A percentile compares a stretch with the other conserved stretches of the same genome.
Conservation (phyloP, 2,113 vertebrate species). For the Alectura lathami region DNA sequence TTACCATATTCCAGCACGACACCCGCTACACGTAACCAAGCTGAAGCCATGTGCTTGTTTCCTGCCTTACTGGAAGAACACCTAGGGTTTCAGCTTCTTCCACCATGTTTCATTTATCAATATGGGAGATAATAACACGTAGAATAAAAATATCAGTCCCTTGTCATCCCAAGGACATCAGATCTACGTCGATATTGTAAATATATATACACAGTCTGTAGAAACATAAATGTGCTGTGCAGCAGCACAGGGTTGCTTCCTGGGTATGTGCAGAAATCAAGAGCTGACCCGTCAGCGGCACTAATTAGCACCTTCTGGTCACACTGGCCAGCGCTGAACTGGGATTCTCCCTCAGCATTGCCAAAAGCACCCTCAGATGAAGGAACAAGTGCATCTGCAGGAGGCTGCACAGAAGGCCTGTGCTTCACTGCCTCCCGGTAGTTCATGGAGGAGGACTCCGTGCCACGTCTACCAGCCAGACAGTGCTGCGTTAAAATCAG, state of each 20-base stretch:
- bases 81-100: background rate
- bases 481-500: background rate
- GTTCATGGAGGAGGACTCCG: background rate
- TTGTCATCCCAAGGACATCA: background rate
- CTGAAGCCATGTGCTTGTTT: background rate
- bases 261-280: fast-evolving
- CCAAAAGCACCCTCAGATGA: background rate
- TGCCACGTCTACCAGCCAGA: fast-evolving
- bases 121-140: fast-evolving
- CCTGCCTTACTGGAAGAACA: background rate
- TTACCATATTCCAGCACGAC: background rate
- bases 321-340: fast-evolving
- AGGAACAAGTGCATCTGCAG: fast-evolving
- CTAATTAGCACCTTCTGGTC: background rate
- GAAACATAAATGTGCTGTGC: background rate
- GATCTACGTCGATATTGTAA: background rate
- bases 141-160: background rate
- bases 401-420: background rate
- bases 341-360: background rate
- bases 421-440: background rate
- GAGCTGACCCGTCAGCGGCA: background rate
- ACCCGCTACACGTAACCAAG: background rate
- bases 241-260: background rate
- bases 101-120: fast-evolving
- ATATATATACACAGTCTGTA: background rate